Base-by-base conservation (phyloP, 1,140 invertebrate species). In the Ceratosolen solmsi region DNA sequence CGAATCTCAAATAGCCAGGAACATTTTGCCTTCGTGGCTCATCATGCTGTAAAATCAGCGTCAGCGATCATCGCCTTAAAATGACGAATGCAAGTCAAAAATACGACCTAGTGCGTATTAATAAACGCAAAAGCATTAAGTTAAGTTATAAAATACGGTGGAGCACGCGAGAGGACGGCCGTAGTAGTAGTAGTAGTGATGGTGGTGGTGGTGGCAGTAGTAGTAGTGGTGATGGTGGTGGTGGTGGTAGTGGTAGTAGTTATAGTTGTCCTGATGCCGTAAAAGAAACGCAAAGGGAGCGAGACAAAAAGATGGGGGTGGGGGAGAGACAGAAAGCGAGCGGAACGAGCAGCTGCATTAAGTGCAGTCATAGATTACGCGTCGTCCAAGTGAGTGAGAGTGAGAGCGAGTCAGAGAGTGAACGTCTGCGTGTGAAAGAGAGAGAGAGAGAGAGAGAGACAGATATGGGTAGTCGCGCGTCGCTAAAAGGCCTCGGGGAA, bases 351-450 rank as follows among this genome's bases (percentile, higher is more conserved):
- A 89, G 89, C 88, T 90, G 89, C 89, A 90, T 90, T 91, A 91
- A 91, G 90, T 91, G 89, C 88, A 89, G 85, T 89, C 88, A 91
- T 91, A 91, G 89, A 91, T 91, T 90, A 91, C 86, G 80, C 81
- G 38, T 79, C 83, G 86, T 82, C 82, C 1, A 13, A 9, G 75
- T n/a, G 27, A 0, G 54, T 51, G 63, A 79, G 30, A 5, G 27
- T 36, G 60, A 65, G 58, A 30, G 58, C 30, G 8, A 25, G n/a
- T n/a, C n/a, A n/a, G n/a, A n/a, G n/a, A n/a, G n/a, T n/a, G n/a
- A n/a, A n/a, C n/a, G n/a, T n/a, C n/a, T n/a, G n/a, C n/a, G n/a
- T n/a, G n/a, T n/a, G n/a, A n/a, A 27, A 63, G 58, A 63, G 58
- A 63, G 25, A 30, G 58, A 54, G 58, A 63, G 58, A 63, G 58